Evolutionary conservation across 2,888 invertebrate genomes (phyloP), one percentile per base, ranked within the genome.

Genomic region (Oligia fasciuncula): DNA sequence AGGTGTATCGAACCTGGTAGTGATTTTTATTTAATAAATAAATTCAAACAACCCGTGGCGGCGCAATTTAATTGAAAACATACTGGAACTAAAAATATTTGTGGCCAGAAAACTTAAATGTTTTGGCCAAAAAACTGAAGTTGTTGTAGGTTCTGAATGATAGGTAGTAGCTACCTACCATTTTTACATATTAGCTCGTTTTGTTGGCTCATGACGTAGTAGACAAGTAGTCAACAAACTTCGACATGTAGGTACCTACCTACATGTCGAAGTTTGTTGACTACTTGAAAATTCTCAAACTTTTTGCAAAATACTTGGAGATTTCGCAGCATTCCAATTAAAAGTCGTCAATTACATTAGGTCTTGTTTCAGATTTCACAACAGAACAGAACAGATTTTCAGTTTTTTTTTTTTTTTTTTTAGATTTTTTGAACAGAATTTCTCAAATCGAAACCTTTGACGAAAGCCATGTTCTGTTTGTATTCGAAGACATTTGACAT

Each of bases 61-160:
- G 40, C 14, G 6, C 49, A n/a, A 78, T 79, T 51, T 51, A 79
- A 79, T 79, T 78, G 51, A 51, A 67, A 19, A 51, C n/a, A 43
- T 67, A 67, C 49, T 51, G 49, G 23, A 23, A 79, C 49, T 23
- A 51, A 73, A 46, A 63, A 69, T n/a, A 4, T n/a, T 40, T 40
- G 1, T 68, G 19, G 43, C n/a, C 62, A 14, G 19, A 54, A 79
- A 54, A 29, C 6, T 43, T 35, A 11, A 23, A 66, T 35, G 29
- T n/a, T 67, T 23, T 46, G 23, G 13, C 13, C 19, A n/a, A 57
- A 49, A 68, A 17, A 23, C 57, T 17, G 3, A 35, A 3, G 6
- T 4, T 6, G 17, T 65, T 65, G 23, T 57, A 29, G 29, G 29
- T 29, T 29, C 29, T 29, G 29, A 29, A 29, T 23, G 11, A 23